A percentile compares a stretch with the other conserved stretches of the same genome.
Evolutionary conservation across 2,888 invertebrate species (phyloP).

Genomic region (Abscondita cerata): DNA sequence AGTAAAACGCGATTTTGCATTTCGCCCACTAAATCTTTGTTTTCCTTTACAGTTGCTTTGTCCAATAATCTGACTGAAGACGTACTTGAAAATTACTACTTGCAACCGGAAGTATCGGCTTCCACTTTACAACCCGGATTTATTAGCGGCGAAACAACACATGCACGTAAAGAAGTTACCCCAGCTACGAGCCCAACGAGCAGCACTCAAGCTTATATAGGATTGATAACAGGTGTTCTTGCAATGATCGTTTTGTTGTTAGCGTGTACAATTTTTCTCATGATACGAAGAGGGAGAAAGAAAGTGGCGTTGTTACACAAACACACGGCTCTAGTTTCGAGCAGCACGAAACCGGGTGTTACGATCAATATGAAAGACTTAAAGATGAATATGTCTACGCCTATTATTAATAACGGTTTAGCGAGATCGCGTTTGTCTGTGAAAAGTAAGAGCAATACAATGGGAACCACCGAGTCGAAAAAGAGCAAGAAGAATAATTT

Average conservation of each 20-base stretch:
- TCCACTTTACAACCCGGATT: conserved; percentile 55
- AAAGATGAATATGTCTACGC: conserved; percentile 64
- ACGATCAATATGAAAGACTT: conserved; percentile 67
- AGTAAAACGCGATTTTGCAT: too few species aligned
- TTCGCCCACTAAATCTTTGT: neutral
- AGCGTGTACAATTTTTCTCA: conserved; percentile 69
- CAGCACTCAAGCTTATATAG: conserved; percentile 66
- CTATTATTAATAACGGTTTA: conserved; percentile 64
- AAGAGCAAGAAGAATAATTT: conserved; percentile 57
- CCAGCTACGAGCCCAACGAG: conserved; percentile 66
- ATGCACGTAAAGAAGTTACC: conserved; percentile 64
- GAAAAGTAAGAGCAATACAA: conserved; percentile 55
- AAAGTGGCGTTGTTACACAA: conserved; percentile 68
- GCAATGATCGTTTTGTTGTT: conserved; percentile 71
- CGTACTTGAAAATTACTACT: conserved; percentile 69
- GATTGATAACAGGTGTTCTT: conserved; percentile 71
- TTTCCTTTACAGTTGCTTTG: conserved; percentile 59
- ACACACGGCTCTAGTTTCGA: conserved; percentile 66
- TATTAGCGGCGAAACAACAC: conserved; percentile 59
- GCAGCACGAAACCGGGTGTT: conserved; percentile 63
- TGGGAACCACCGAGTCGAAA: conserved; percentile 53
- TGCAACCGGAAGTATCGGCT: conserved; percentile 58
- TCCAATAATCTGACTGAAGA: conserved; percentile 67
- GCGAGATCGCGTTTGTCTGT: conserved; percentile 61
- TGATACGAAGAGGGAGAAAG: conserved; percentile 70